phyloP scores from a whole-genome alignment of 2,888 invertebrate genomes.

The Watsonalla binaria region DNA sequence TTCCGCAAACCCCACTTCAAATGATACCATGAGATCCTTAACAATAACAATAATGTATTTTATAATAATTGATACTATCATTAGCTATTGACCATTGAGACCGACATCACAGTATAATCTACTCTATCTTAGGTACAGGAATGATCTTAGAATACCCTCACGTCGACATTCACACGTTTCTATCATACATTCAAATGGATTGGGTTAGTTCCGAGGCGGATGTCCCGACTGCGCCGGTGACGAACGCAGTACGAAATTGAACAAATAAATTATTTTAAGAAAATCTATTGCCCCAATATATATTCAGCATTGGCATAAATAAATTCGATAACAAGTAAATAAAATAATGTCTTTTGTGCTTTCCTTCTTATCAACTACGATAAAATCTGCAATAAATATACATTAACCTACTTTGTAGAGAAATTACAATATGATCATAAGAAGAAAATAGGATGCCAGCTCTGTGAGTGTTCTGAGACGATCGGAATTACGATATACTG shows the following conservation, averaged over 20 bases:
- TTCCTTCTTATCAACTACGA: conserved; percentile 47
- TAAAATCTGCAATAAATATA: conserved; percentile 69
- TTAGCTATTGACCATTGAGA: conserved; percentile 73
- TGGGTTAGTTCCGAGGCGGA: conserved; percentile 56
- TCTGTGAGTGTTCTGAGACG: conserved; percentile 35
- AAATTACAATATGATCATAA: conserved; percentile 37
- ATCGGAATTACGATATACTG: conserved; percentile 30
- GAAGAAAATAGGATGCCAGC: conserved; percentile 36
- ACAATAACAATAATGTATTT: conserved; percentile 74
- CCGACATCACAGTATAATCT: conserved; percentile 76
- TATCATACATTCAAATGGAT: conserved; percentile 50
- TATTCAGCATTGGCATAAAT: conserved; percentile 47
- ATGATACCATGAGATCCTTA: conserved; percentile 76
- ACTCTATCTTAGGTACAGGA: conserved; percentile 77
- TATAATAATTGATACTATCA: conserved; percentile 74
- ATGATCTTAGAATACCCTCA: conserved; percentile 67
- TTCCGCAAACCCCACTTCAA: conserved; percentile 60
- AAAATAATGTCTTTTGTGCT: conserved; percentile 73
- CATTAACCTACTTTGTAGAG: conserved; percentile 49
- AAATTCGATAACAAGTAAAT: conserved; percentile 56
- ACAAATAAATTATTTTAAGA: conserved; percentile 9
- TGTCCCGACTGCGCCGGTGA: conserved; percentile 29
- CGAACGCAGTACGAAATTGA: not conserved
- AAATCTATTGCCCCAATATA: conserved; percentile 48
- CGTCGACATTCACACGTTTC: conserved; percentile 65